Conservation (phyloP, 2,113 vertebrate species). For the Ahaetulla prasina region DNA sequence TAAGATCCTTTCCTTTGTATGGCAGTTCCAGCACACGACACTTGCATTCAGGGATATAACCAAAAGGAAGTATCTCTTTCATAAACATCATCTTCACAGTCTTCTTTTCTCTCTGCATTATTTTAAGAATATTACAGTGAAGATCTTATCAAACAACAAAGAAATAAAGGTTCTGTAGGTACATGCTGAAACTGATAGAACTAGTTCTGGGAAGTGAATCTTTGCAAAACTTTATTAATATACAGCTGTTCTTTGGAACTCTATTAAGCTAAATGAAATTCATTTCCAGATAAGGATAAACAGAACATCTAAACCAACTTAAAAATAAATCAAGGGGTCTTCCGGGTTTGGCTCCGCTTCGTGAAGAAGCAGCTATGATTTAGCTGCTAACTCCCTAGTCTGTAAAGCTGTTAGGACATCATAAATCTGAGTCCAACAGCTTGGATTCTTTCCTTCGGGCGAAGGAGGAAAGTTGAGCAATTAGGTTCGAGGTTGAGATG, state of each 20-base stretch:
- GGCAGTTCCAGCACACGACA: slow-evolving; percentile 83
- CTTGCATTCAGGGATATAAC: slow-evolving; percentile 62
- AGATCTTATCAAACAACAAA: neutral
- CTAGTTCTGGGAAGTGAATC: neutral
- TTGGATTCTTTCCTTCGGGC: too few species aligned
- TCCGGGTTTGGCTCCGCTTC: too few species aligned
- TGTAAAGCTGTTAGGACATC: too few species aligned
- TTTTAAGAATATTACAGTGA: neutral
- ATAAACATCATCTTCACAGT: slow-evolving; percentile 82
- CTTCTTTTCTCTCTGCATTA: slow-evolving; percentile 68
- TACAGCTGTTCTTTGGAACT: neutral
- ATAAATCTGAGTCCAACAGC: too few species aligned
- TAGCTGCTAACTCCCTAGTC: too few species aligned
- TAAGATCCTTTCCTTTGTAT: slow-evolving; percentile 75
- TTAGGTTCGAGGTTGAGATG: too few species aligned
- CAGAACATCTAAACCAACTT: neutral
- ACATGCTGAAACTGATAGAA: too few species aligned
- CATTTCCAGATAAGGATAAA: neutral
- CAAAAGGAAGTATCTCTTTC: slow-evolving; percentile 54
- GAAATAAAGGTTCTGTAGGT: fast-evolving
- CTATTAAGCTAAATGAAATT: neutral
- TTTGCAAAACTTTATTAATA: neutral
- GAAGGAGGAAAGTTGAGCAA: too few species aligned
- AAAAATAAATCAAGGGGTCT: neutral
- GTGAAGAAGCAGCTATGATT: too few species aligned